These are phyloP conservation scores for Poliocrania exsul DNA, from an alignment of 2,797 vertebrate species.

Conservation along the genomic window DNA sequence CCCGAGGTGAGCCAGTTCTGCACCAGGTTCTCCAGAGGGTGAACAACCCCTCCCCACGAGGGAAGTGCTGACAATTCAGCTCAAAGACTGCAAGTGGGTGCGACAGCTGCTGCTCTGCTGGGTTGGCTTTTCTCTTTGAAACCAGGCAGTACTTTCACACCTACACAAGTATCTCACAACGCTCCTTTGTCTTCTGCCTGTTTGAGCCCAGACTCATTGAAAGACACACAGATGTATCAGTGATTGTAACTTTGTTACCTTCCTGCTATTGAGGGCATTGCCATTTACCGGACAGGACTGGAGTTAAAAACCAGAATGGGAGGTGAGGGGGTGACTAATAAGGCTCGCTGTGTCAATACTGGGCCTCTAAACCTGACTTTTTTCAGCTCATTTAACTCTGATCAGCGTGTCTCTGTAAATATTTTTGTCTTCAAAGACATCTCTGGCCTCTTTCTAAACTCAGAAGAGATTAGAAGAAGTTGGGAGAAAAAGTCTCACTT, in stretches of 20 bases:
- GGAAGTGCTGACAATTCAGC: neutral
- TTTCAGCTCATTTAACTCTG: neutral
- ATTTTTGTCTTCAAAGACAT: neutral
- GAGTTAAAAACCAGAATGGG: neutral
- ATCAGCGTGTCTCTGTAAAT: neutral
- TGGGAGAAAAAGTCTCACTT: neutral
- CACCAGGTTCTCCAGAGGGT: fast-evolving
- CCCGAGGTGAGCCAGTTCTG: neutral
- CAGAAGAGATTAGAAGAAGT: neutral
- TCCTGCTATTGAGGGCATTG: neutral
- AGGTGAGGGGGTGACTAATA: neutral
- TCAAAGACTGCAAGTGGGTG: neutral
- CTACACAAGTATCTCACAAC: neutral
- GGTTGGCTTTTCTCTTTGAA: neutral
- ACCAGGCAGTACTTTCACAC: neutral
- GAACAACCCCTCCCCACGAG: neutral
- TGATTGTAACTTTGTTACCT: neutral
- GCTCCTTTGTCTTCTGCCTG: neutral
- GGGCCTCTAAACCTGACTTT: neutral
- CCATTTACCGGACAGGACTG: neutral
- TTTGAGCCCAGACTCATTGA: neutral
- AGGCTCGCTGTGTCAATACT: neutral
- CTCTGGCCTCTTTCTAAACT: neutral
- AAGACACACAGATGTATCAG: neutral
- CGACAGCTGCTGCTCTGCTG: neutral